phyloP scores from a whole-genome alignment of 2,888 invertebrate genomes.

The Campoletis raptor region DNA sequence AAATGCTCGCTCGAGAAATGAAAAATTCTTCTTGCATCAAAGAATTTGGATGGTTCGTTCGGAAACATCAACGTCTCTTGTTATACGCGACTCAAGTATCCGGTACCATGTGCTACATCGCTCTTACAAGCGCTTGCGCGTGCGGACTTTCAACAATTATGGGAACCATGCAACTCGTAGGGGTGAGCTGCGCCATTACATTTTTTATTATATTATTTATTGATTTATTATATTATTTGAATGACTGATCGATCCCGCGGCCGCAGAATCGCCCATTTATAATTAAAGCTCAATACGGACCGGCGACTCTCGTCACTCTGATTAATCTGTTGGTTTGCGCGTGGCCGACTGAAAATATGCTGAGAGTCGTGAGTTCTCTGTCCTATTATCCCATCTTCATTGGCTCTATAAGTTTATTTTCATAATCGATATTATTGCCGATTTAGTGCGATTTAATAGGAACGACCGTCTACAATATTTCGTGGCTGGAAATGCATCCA shows the following conservation, averaged over 20 bases:
- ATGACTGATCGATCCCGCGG: too few species aligned
- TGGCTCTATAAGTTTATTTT: too few species aligned
- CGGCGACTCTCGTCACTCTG: conserved; percentile 32
- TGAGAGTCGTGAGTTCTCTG: conserved; percentile 56
- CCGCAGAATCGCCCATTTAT: conserved; percentile 48
- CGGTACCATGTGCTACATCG: conserved; percentile 60
- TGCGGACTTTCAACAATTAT: conserved; percentile 62
- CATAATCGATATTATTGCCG: neutral
- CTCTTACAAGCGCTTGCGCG: conserved; percentile 42
- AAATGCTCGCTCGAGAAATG: conserved; percentile 59
- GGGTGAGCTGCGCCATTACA: conserved; percentile 64
- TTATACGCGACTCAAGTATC: conserved; percentile 61
- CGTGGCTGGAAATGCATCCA: conserved; percentile 44
- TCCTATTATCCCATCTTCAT: too few species aligned
- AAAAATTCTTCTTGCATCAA: neutral
- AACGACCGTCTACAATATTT: conserved; percentile 27
- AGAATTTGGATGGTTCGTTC: conserved; percentile 24
- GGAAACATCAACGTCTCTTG: conserved; percentile 53
- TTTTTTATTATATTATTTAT: too few species aligned
- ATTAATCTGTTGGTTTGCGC: conserved; percentile 58
- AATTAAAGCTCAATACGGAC: conserved; percentile 56
- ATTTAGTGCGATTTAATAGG: conserved; percentile 41
- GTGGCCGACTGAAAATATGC: conserved; percentile 67
- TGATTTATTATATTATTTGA: too few species aligned
- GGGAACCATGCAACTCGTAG: conserved; percentile 67